phyloP scores from a whole-genome alignment of 2,113 vertebrate species.

The Platycercus adscitus region DNA sequence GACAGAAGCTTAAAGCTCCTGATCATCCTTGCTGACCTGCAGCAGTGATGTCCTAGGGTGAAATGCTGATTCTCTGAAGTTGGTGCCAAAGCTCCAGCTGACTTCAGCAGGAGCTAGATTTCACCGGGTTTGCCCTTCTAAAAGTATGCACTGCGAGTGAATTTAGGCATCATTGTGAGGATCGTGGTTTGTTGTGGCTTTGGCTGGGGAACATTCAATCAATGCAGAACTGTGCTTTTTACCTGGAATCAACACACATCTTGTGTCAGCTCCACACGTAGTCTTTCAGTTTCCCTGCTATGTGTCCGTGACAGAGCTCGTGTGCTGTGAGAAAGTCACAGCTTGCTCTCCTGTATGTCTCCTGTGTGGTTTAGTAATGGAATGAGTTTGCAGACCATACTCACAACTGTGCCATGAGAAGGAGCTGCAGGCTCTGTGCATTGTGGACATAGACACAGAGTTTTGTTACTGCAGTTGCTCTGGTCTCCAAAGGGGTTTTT shows the following conservation, averaged over 20 bases:
- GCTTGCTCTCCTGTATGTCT: accelerated
- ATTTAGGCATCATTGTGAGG: not conserved
- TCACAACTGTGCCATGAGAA: accelerated
- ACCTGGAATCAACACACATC: not conserved
- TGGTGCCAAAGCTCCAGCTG: not conserved
- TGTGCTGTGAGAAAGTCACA: not conserved
- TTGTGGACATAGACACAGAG: accelerated
- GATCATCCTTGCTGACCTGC: not conserved
- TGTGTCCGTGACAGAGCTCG: not conserved
- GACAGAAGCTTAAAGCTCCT: not conserved
- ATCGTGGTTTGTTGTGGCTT: not conserved
- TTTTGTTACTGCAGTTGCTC: not conserved
- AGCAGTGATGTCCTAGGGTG: not conserved
- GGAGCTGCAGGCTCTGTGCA: not conserved
- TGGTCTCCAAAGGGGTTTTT: not conserved
- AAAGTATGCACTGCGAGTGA: not conserved
- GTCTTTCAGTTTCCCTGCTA: not conserved
- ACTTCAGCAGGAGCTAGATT: not conserved
- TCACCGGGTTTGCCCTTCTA: not conserved
- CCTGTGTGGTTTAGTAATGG: not conserved
- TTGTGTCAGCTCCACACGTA: not conserved
- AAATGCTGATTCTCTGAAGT: not conserved
- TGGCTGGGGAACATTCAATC: not conserved
- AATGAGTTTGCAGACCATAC: not conserved
- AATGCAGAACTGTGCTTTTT: not conserved